Percentiles rank a stretch among this genome's conserved stretches.
Evolutionary conservation across 2,113 vertebrate species (phyloP).

Genomic region (Dissostichus mawsoni): DNA sequence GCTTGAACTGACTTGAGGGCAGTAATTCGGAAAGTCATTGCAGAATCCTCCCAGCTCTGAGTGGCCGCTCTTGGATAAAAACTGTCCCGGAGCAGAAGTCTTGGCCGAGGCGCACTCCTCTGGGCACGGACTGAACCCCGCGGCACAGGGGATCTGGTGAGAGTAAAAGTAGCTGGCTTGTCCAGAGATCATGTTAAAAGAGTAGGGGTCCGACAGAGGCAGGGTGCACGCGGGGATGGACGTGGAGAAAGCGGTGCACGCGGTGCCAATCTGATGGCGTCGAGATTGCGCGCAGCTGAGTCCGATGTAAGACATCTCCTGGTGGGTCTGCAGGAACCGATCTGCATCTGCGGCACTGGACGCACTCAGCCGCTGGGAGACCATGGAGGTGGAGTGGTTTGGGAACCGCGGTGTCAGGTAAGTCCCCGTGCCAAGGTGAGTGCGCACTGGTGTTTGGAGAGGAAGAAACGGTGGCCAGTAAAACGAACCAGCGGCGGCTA

Average conservation of each 20-base stretch:
- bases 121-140: slow-evolving; percentile 59
- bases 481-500: slow-evolving; percentile 76
- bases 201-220: slow-evolving; percentile 70
- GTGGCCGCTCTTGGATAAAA: slow-evolving; percentile 61
- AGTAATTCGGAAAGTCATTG: slow-evolving; percentile 73
- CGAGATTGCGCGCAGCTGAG: slow-evolving; percentile 70
- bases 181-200: slow-evolving; percentile 80
- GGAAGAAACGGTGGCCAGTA: slow-evolving; percentile 84
- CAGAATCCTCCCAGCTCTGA: slow-evolving; percentile 69
- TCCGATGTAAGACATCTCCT: slow-evolving; percentile 76
- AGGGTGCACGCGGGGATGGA: slow-evolving; percentile 74
- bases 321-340: slow-evolving; percentile 72
- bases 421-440: slow-evolving; percentile 55
- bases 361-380: slow-evolving; percentile 67
- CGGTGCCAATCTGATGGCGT: slow-evolving; percentile 70
- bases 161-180: slow-evolving; percentile 83
- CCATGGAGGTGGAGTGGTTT: slow-evolving; percentile 66
- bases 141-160: slow-evolving; percentile 74
- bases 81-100: slow-evolving; percentile 57
- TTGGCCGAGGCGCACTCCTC: slow-evolving; percentile 65
- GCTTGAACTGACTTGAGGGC: slow-evolving; percentile 58
- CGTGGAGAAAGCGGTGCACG: slow-evolving; percentile 75
- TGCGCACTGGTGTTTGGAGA: slow-evolving; percentile 73
- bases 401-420: slow-evolving; percentile 65
- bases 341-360: slow-evolving; percentile 44